These are phyloP conservation scores for Aspidiotus rigidus DNA, from an alignment of 2,888 invertebrate species.

Conservation along the genomic window DNA sequence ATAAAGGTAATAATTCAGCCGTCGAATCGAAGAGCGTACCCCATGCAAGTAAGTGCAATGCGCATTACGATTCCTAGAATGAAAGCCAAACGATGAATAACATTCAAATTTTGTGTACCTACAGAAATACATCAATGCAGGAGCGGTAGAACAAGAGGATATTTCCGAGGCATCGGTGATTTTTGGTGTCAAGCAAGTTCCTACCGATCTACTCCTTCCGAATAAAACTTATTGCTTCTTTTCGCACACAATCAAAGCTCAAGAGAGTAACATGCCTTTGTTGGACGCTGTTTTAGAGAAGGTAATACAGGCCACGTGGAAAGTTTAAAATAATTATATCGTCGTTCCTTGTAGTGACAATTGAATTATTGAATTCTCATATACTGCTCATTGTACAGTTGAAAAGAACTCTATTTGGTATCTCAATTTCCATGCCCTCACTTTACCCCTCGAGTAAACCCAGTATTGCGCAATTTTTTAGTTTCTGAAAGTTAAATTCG, in stretches of 20 bases:
- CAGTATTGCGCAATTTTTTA: too few relatives aligned
- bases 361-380: too few relatives aligned
- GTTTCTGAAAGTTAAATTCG: too few relatives aligned
- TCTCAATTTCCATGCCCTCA: too few relatives aligned
- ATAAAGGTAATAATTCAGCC: conserved; percentile 96
- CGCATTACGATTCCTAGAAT: background rate
- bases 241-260: conserved; percentile 98
- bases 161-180: conserved; percentile 92
- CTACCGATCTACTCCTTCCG: conserved; percentile 82
- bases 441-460: too few relatives aligned
- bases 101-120: conserved; percentile 36
- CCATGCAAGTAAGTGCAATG: conserved; percentile 65
- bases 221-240: conserved; percentile 98
- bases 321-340: too few relatives aligned
- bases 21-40: conserved; percentile 93
- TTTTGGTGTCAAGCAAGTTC: conserved; percentile 90
- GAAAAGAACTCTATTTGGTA: too few relatives aligned
- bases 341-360: too few relatives aligned
- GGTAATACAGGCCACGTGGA: conserved; percentile 42
- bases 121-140: conserved; percentile 80
- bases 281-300: conserved; percentile 92
- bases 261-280: conserved; percentile 95
- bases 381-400: too few relatives aligned
- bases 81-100: background rate
- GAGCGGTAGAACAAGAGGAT: conserved; percentile 90